phyloP scores from a whole-genome alignment of 2,888 invertebrate species.

The Caenorhabditis doughertyi region DNA sequence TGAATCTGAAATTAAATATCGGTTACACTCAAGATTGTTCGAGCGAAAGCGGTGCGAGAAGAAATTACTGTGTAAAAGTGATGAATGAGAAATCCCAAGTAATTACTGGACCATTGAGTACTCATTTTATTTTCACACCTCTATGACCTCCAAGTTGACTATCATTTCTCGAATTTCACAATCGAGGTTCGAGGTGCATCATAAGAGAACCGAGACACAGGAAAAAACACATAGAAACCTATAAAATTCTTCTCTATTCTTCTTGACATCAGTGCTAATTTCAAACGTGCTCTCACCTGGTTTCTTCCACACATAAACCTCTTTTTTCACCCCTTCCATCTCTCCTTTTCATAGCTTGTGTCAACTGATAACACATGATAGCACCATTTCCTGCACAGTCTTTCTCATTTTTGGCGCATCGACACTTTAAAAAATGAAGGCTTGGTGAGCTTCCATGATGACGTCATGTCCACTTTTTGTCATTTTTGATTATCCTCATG shows the following conservation, averaged over 20 bases:
- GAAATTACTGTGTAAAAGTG: not conserved
- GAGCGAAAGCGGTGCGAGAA: not conserved
- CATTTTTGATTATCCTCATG: slow-evolving; percentile 58
- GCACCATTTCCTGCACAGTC: slow-evolving; percentile 29
- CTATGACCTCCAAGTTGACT: slow-evolving; percentile 10
- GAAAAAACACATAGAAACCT: slow-evolving; percentile 9
- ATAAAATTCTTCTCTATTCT: slow-evolving; percentile 24
- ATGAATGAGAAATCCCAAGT: no score
- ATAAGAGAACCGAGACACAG: slow-evolving; percentile 5
- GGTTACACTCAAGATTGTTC: no score
- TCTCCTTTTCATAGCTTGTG: slow-evolving; percentile 17
- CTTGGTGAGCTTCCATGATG: slow-evolving; percentile 7
- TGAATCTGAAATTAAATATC: slow-evolving; percentile 12
- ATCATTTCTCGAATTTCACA: slow-evolving; percentile 21
- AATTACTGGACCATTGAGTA: no score
- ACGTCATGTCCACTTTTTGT: slow-evolving; percentile 47
- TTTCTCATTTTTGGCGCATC: slow-evolving; percentile 47
- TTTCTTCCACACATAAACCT: slow-evolving; percentile 13
- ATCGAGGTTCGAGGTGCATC: slow-evolving; percentile 2
- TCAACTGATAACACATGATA: slow-evolving; percentile 49
- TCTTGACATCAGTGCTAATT: slow-evolving; percentile 19
- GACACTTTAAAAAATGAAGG: slow-evolving; percentile 20
- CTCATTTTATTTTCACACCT: not conserved
- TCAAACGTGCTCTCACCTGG: slow-evolving; percentile 27
- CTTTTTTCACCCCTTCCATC: slow-evolving; percentile 20